Percentiles rank a stretch among this genome's conserved stretches.
Conservation (phyloP, 2,888 invertebrate genomes). For the Nephrocerus scutellatus region DNA sequence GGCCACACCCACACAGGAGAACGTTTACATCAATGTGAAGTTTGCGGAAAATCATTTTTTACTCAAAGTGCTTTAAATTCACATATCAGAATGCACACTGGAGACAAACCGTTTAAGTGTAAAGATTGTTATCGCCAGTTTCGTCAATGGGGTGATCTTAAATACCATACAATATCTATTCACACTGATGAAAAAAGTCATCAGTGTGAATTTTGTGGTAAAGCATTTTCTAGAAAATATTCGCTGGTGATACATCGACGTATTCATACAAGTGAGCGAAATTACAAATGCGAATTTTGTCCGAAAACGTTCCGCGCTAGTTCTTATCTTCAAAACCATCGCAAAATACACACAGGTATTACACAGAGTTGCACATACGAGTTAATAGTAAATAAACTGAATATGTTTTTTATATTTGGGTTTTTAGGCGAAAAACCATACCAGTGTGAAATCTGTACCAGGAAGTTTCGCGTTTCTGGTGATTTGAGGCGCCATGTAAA, state of each 20-base stretch:
- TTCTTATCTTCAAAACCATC: constrained; percentile 75
- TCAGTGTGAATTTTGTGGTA: constrained; percentile 83
- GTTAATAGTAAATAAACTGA: constrained; percentile 1
- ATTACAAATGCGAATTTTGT: constrained; percentile 81
- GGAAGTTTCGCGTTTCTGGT: constrained; percentile 73
- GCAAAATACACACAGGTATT: constrained; percentile 74
- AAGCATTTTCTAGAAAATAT: constrained; percentile 79
- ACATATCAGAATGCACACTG: constrained; percentile 73
- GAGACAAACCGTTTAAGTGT: constrained; percentile 79
- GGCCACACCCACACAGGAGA: constrained; percentile 71
- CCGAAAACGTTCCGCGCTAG: constrained; percentile 78
- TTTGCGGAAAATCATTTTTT: constrained; percentile 77
- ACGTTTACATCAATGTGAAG: constrained; percentile 68
- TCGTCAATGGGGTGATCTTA: constrained; percentile 82
- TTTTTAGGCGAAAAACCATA: constrained; percentile 67
- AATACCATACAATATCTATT: constrained; percentile 75
- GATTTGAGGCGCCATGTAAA: constrained; percentile 75
- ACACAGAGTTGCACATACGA: constrained; percentile 5
- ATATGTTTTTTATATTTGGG: constrained; percentile 9
- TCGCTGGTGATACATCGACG: constrained; percentile 77
- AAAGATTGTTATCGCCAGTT: constrained; percentile 68
- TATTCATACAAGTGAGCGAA: constrained; percentile 80
- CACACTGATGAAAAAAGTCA: constrained; percentile 75
- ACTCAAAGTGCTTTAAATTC: constrained; percentile 75
- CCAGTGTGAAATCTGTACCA: constrained; percentile 67